These are phyloP conservation scores for Whitmania pigra DNA, from an alignment of 1,140 invertebrate genomes.

Conservation along the genomic window DNA sequence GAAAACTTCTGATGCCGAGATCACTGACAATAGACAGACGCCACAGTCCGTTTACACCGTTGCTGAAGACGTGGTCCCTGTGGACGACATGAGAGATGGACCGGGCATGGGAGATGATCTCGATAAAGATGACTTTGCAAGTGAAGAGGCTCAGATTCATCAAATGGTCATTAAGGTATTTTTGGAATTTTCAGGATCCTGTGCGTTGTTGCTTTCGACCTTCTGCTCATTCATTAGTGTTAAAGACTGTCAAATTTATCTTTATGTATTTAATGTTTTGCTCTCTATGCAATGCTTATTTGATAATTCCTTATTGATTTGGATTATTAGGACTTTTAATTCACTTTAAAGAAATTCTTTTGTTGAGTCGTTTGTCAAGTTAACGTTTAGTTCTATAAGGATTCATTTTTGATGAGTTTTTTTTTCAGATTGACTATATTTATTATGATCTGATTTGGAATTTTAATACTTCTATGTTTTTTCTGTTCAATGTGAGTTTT, in stretches of 20 bases:
- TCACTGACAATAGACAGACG: background rate
- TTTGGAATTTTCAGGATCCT: background rate
- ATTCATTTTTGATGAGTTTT: too few relatives aligned
- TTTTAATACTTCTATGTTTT: too few relatives aligned
- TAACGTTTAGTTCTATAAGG: too few relatives aligned
- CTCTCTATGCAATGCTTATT: too few relatives aligned
- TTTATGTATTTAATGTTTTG: background rate
- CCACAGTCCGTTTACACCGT: slow-evolving; percentile 4
- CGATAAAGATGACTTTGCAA: slow-evolving; percentile 8
- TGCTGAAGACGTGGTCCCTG: background rate
- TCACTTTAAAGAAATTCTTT: too few relatives aligned
- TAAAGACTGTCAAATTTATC: background rate
- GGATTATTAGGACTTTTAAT: too few relatives aligned
- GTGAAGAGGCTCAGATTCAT: slow-evolving; percentile 5
- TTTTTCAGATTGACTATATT: too few relatives aligned
- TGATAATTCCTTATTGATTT: too few relatives aligned
- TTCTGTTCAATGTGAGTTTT: too few relatives aligned
- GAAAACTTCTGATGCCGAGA: slow-evolving; percentile 14
- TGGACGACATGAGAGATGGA: slow-evolving; percentile 1
- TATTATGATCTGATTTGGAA: too few relatives aligned
- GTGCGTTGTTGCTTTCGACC: background rate
- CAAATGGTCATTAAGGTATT: slow-evolving; percentile 13
- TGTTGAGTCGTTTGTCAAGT: too few relatives aligned
- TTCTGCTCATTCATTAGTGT: background rate
- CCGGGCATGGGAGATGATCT: background rate